phyloP scores from a whole-genome alignment of 2,113 vertebrate genomes.

The Hypanus sabinus region DNA sequence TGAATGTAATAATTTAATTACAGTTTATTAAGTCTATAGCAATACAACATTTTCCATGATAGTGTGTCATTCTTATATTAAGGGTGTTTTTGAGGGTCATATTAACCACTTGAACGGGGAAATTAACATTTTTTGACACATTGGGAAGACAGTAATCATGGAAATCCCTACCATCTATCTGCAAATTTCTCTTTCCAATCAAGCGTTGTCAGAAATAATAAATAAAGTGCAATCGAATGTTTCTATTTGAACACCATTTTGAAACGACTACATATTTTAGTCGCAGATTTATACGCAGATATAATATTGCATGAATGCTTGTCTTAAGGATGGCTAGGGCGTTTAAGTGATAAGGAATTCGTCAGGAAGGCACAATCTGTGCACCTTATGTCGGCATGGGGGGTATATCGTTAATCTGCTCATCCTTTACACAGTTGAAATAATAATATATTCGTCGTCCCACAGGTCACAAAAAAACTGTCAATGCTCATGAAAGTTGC shows the following conservation, averaged over 20 bases:
- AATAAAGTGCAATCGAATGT: not conserved
- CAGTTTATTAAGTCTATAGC: not conserved
- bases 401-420: slow-evolving; percentile 25
- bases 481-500: slow-evolving; percentile 44
- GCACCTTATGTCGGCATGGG: slow-evolving; percentile 19
- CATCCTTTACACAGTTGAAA: slow-evolving; percentile 37
- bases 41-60: not conserved
- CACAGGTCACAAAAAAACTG: slow-evolving; percentile 58
- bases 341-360: slow-evolving; percentile 20
- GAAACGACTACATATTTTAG: not conserved
- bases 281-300: not conserved
- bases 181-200: not conserved
- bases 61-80: not conserved
- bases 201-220: not conserved
- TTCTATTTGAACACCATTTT: not conserved
- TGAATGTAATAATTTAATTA: not conserved
- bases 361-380: slow-evolving; percentile 21
- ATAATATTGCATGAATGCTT: not conserved
- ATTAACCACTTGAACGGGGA: not conserved
- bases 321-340: not conserved
- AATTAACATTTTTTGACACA: too few species aligned
- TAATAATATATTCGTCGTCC: slow-evolving; percentile 50
- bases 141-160: not conserved
- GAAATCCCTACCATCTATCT: not conserved
- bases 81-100: not conserved